Base-by-base conservation (phyloP, 2,888 invertebrate species). In the Aelia acuminata region DNA sequence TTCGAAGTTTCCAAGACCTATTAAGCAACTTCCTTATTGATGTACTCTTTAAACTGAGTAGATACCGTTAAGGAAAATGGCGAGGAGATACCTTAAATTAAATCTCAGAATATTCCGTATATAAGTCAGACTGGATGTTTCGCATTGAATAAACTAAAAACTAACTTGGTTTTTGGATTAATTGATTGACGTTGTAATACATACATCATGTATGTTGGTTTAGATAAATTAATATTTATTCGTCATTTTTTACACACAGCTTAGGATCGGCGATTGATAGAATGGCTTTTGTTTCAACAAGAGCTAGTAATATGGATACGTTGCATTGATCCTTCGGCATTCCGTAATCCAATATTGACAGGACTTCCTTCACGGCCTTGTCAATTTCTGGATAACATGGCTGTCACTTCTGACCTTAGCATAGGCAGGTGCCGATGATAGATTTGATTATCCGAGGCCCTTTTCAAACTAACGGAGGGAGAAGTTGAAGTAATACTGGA, bases 291-390 rank as follows among this genome's bases (percentile, higher is more conserved):
- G 31, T 18, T 18, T 20, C 22, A 57, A 26, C 13, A 13, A 1
- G 7, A 13, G 18, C 35, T 35, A 18, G 18, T 31, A 20, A 70
- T 70, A 70, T 70, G 5, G 15, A 35, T 20, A 35, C 63, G 5
- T 7, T 20, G 4, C 35, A 70, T 70, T 70, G 63, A 70, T 70
- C 63, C 35, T 31, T 35, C 31, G 20, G 18, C 1, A 70, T 31
- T 35, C 63, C 63, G 31, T 70, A 35, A 18, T 70, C 63, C 26
- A 35, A 70, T 70, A 70, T 70, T 70, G 63, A 70, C 63, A 70
- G 63, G 7, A 70, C 18, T 70, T 31, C 63, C 15, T 35, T 70
- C 31, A 18, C 18, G 63, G 31, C 31, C 63, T 70, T 70, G 63
- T 35, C 35, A 70, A 35, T 70, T 70, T 70, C 63, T 20, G 63